Base-by-base conservation (phyloP, 2,888 invertebrate genomes). In the Cosmopolites sordidus region DNA sequence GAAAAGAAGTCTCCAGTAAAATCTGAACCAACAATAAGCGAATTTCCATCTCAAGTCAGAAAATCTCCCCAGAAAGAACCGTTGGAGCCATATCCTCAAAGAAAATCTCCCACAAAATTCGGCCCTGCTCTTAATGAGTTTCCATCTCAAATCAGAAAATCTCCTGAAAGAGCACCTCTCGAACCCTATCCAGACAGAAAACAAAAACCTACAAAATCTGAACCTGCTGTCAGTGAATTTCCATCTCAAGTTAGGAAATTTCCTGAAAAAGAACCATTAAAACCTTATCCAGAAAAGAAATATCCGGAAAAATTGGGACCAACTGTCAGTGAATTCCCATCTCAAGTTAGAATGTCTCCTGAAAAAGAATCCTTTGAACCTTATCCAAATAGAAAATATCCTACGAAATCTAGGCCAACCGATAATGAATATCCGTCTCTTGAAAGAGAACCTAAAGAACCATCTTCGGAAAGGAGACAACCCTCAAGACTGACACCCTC, bases 261-360 rank as follows among this genome's bases (percentile, higher is more conserved):
- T 15, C 59, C 61, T 9, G 59, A 59, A 43, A 58, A 43, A 37
- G 48, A 60, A 41, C 58, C 60, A 5, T 47, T 62, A 6, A 58
- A 60, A 51, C 50, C 51, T 16, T 58, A 59, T 53, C 54, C 48
- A 22, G 51, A 54, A 27, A 62, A 54, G 49, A 46, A 44, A 39
- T 47, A 44, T 3, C 60, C 63, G 1, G 14, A n/a, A 12, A 54
- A 55, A 43, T 43, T 54, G 11, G 50, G 39, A 2, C 57, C 62
- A 12, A 47, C 18, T 41, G 47, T 59, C 17, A 22, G 27, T 1
- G 63, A 64, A 45, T 60, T 62, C 51, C 62, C 63, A 22, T 60
- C 64, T 8, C 69, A 66, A 46, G 51, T 60, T 30, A 62, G 63
- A 58, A 65, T 57, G 48, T 59, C 60, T 14, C 63, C 65, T n/a